phyloP scores from a whole-genome alignment of 2,888 invertebrate genomes.

The Pachymerium ferrugineum region DNA sequence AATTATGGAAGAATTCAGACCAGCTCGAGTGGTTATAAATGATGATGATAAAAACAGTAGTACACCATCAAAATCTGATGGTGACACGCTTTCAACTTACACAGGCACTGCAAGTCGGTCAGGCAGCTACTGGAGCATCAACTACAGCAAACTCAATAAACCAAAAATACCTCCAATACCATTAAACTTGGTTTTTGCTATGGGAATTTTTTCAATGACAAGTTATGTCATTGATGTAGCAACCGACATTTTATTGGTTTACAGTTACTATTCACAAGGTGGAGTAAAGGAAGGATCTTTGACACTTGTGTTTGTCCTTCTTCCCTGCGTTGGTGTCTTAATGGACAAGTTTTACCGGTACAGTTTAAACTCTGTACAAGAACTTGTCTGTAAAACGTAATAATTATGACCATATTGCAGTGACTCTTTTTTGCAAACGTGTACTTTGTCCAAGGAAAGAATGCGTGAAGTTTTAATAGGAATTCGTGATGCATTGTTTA shows the following conservation, averaged over 20 bases:
- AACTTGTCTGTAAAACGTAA: not conserved
- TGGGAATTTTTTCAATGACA: not conserved
- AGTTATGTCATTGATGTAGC: not conserved
- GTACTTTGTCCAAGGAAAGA: not conserved
- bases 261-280: not conserved
- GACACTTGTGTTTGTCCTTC: not conserved
- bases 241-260: not conserved
- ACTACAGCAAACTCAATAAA: not conserved
- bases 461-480: not conserved
- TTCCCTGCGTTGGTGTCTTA: not conserved
- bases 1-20: not conserved
- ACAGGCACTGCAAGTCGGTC: not conserved
- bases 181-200: not conserved
- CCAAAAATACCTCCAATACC: not conserved
- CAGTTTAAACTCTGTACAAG: not conserved
- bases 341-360: constrained; percentile 8
- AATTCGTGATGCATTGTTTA: not conserved
- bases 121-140: not conserved
- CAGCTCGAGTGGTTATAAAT: not conserved
- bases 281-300: not conserved
- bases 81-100: not conserved
- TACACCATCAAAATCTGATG: not conserved
- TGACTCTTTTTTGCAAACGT: not conserved
- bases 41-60: not conserved
- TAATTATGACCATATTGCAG: not conserved